Percentiles rank a stretch among this genome's conserved stretches.
Evolutionary conservation across 2,888 invertebrate species (phyloP).

Genomic region (Cosmopolites sordidus): DNA sequence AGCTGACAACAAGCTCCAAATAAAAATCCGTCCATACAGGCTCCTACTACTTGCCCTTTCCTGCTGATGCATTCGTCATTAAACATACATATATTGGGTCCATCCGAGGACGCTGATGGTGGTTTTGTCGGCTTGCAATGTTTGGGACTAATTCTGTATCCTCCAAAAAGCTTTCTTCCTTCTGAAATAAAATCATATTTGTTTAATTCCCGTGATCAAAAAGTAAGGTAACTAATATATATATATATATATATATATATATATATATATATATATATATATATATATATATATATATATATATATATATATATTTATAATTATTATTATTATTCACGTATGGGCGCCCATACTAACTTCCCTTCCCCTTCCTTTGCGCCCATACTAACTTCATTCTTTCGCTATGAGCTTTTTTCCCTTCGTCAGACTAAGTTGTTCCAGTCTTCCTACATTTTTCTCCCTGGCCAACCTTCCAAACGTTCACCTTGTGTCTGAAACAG

Average conservation of each 20-base stretch:
- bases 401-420: too few relatives aligned
- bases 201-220: too few relatives aligned
- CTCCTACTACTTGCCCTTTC: slow-evolving; percentile 78
- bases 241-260: too few relatives aligned
- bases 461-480: too few relatives aligned
- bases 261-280: not conserved
- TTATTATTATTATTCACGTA: too few relatives aligned
- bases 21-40: slow-evolving; percentile 89
- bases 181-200: slow-evolving; percentile 41
- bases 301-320: not conserved
- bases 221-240: too few relatives aligned
- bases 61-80: slow-evolving; percentile 82
- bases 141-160: slow-evolving; percentile 80
- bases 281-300: slow-evolving; percentile 3
- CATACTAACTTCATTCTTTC: too few relatives aligned
- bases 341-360: too few relatives aligned
- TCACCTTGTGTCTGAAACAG: too few relatives aligned
- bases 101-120: slow-evolving; percentile 51
- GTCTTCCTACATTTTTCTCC: too few relatives aligned
- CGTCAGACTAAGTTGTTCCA: too few relatives aligned
- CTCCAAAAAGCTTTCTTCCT: slow-evolving; percentile 73
- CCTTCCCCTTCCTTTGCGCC: too few relatives aligned
- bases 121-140: slow-evolving; percentile 70
- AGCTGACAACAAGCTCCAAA: slow-evolving; percentile 88
- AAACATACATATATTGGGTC: slow-evolving; percentile 86